These are phyloP conservation scores for Bugulina stolonifera DNA, from an alignment of 2,888 invertebrate species.

Conservation along the genomic window DNA sequence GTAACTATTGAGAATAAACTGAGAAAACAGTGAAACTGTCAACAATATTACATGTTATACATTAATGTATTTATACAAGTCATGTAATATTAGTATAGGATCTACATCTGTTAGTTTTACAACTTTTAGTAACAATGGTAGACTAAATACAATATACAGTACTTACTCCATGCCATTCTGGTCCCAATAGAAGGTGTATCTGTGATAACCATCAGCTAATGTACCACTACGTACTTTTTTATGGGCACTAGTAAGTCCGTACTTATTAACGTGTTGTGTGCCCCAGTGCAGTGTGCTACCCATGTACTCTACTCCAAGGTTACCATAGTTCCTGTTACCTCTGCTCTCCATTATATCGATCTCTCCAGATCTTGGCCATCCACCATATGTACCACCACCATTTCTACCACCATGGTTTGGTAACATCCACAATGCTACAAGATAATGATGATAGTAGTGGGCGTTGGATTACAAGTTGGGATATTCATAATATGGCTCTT, in stretches of 20 bases:
- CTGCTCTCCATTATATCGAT: constrained; percentile 66
- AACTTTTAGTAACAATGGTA: not conserved
- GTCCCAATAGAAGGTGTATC: constrained; percentile 65
- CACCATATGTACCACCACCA: constrained; percentile 58
- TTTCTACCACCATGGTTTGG: constrained; percentile 55
- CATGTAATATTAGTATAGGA: not conserved
- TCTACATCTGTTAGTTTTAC: too few species aligned
- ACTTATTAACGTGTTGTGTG: constrained; percentile 54
- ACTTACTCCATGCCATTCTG: constrained; percentile 37
- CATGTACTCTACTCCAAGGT: constrained; percentile 39
- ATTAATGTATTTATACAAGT: not conserved
- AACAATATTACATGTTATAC: not conserved
- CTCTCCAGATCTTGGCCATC: constrained; percentile 68
- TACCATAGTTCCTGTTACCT: constrained; percentile 27
- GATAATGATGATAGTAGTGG: constrained; percentile 26
- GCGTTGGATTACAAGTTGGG: too few species aligned
- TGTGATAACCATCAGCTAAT: constrained; percentile 59
- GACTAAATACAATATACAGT: not conserved
- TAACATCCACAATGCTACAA: constrained; percentile 66
- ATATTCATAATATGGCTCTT: too few species aligned
- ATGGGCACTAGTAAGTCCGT: not conserved
- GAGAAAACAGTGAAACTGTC: too few species aligned
- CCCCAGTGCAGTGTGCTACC: constrained; percentile 65
- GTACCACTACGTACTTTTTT: constrained; percentile 2
- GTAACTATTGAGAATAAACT: too few species aligned